These are phyloP conservation scores for Cosmopolites sordidus DNA, from an alignment of 2,888 invertebrate genomes.

Conservation along the genomic window DNA sequence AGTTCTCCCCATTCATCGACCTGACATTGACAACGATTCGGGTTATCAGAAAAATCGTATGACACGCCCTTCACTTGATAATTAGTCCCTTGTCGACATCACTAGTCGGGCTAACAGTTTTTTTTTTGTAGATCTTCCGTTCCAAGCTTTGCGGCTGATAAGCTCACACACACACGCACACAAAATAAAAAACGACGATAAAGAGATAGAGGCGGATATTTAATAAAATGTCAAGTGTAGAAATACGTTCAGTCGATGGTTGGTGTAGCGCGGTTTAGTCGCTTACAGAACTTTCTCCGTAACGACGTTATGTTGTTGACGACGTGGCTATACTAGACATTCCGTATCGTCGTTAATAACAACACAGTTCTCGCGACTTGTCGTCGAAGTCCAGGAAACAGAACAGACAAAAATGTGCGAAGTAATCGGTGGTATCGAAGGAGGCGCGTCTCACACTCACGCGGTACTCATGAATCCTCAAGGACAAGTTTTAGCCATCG, in stretches of 20 bases:
- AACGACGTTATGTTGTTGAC: neutral
- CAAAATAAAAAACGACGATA: neutral
- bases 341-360: neutral
- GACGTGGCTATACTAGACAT: neutral
- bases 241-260: neutral
- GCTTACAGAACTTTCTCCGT: neutral
- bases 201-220: neutral
- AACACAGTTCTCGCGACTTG: neutral
- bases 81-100: no score
- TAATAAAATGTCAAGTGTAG: neutral
- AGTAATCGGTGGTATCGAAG: conserved; percentile 26
- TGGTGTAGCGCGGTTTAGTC: neutral
- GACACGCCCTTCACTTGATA: no score
- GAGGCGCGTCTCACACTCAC: conserved; percentile 82
- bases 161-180: neutral
- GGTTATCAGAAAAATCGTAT: no score
- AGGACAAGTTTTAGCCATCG: conserved; percentile 64
- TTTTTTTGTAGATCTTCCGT: neutral
- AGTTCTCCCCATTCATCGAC: no score
- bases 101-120: neutral
- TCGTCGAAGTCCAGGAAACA: neutral
- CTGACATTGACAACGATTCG: no score
- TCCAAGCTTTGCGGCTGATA: neutral
- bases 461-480: conserved; percentile 69
- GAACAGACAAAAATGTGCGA: conserved; percentile 12